These are phyloP conservation scores for Drosophila peninsularis DNA, from an alignment of 2,888 invertebrate genomes.

Conservation along the genomic window DNA sequence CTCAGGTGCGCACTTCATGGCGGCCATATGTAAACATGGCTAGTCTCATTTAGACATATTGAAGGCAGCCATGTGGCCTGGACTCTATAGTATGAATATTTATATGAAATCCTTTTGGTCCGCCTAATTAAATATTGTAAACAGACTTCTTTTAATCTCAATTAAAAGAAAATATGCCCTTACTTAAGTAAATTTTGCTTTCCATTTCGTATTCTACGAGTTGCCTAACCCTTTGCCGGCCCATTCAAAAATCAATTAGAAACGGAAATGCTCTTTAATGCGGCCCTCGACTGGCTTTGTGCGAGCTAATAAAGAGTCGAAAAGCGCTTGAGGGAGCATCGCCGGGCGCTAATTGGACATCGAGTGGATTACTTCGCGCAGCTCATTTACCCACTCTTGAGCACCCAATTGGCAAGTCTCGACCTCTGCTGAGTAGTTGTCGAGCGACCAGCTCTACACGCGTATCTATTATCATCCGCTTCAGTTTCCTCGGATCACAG, in stretches of 20 bases:
- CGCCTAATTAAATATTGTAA: neutral
- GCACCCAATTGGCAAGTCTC: constrained; percentile 43
- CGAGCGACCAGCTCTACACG: constrained; percentile 22
- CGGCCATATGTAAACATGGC: constrained; percentile 48
- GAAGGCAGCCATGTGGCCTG: constrained; percentile 14
- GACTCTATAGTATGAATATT: neutral
- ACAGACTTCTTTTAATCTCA: neutral
- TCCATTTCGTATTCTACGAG: neutral
- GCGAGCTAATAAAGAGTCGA: constrained; percentile 21
- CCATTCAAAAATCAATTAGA: constrained; percentile 41
- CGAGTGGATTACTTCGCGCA: constrained; percentile 42
- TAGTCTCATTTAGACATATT: constrained; percentile 31
- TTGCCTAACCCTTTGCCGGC: neutral
- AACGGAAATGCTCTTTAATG: constrained; percentile 18
- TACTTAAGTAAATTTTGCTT: neutral
- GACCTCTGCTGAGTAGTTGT: constrained; percentile 27
- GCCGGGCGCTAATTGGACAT: constrained; percentile 53
- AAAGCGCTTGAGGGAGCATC: constrained; percentile 11
- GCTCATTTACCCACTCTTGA: constrained; percentile 28
- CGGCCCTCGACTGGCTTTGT: constrained; percentile 7
- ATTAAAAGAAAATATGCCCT: neutral
- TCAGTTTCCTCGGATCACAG: constrained; percentile 38
- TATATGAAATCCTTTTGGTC: neutral
- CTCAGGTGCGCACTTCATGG: constrained; percentile 45
- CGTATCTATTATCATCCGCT: constrained; percentile 53